Evolutionary conservation across 2,888 invertebrate genomes (phyloP), one percentile per base, ranked within the genome.

Genomic region (Dryadula phaetusa): DNA sequence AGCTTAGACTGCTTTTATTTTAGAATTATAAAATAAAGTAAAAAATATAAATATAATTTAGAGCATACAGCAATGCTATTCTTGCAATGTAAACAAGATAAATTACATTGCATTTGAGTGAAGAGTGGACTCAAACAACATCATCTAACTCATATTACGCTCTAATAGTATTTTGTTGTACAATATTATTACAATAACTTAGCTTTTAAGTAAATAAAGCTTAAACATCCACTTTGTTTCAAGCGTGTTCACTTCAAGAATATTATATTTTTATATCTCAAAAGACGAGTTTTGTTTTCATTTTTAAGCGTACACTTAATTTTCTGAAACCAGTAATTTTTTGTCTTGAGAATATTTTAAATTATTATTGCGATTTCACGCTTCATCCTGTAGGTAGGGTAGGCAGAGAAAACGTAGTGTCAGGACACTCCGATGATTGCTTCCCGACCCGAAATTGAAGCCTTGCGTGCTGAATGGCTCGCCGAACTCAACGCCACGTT

Each of bases 21-120:
- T n/a, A n/a, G n/a, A n/a, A n/a, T n/a, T n/a, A n/a, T n/a, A n/a
- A n/a, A n/a, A n/a, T n/a, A n/a, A n/a, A n/a, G n/a, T n/a, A n/a
- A n/a, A n/a, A n/a, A n/a, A n/a, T n/a, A n/a, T n/a, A n/a, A n/a
- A n/a, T n/a, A n/a, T n/a, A n/a, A n/a, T n/a, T n/a, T n/a, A n/a
- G n/a, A n/a, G n/a, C n/a, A n/a, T n/a, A n/a, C n/a, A n/a, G n/a
- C n/a, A n/a, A n/a, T n/a, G n/a, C n/a, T n/a, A n/a, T n/a, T n/a
- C n/a, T 54, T 34, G 34, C 20, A 22, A 54, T 22, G 20, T 54
- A 54, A 37, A 54, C n/a, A 37, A 37, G 34, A 37, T 37, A 40
- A 56, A 56, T 22, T n/a, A 56, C 20, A 54, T n/a, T 37, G 3
- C 37, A n/a, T 3, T 20, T 20, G 20, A 3, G 3, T 37, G 37